These are phyloP conservation scores for Sphinx pinastri DNA, from an alignment of 2,888 invertebrate genomes.

Conservation along the genomic window DNA sequence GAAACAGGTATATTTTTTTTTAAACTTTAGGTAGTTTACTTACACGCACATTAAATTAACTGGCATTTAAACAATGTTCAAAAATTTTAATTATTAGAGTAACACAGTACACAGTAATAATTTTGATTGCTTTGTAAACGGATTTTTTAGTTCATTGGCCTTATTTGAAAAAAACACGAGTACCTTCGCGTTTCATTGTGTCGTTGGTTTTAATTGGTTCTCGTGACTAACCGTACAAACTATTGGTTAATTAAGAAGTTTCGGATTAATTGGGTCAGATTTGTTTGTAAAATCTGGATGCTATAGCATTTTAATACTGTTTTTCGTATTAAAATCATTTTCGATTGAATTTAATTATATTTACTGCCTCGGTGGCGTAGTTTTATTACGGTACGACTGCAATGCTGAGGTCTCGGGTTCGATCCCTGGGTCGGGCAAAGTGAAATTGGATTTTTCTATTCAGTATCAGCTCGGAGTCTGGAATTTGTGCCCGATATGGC, in stretches of 20 bases:
- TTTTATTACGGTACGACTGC: too few relatives aligned
- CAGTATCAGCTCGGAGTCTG: too few relatives aligned
- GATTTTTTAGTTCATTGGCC: neutral
- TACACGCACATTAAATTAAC: neutral
- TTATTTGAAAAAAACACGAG: conserved; percentile 21
- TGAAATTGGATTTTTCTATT: too few relatives aligned
- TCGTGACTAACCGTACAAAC: conserved; percentile 8
- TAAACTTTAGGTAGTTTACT: too few relatives aligned
- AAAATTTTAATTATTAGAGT: neutral
- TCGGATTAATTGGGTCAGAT: conserved; percentile 12
- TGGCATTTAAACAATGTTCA: neutral
- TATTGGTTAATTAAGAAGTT: conserved; percentile 11
- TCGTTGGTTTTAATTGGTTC: conserved; percentile 18
- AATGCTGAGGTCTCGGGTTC: too few relatives aligned
- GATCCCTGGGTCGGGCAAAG: too few relatives aligned
- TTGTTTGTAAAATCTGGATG: conserved; percentile 7
- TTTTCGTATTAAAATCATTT: neutral
- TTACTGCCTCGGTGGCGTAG: too few relatives aligned
- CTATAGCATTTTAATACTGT: neutral
- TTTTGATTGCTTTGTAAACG: conserved; percentile 10
- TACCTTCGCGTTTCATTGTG: conserved; percentile 14
- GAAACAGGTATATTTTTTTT: too few relatives aligned
- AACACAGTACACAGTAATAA: neutral
- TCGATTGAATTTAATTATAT: too few relatives aligned
- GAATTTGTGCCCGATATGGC: too few relatives aligned